phyloP scores from a whole-genome alignment of 2,888 invertebrate genomes.

The Marasmarcha lunaedactyla region DNA sequence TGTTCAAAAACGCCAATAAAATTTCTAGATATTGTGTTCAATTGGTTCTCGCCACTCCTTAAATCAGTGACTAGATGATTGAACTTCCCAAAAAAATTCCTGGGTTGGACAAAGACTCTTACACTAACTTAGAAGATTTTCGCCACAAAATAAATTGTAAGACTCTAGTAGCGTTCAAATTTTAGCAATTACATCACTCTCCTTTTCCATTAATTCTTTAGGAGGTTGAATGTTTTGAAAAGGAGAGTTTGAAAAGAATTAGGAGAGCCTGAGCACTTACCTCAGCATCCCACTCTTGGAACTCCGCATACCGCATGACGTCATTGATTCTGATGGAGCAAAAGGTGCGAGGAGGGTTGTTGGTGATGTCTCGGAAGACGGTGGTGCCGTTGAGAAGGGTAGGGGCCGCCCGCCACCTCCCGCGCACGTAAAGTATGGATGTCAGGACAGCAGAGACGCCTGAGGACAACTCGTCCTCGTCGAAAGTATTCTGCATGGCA shows the following conservation, averaged over 20 bases:
- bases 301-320: conserved; percentile 40
- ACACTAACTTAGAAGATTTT: not conserved
- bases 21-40: too few species aligned
- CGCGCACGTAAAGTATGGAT: conserved; percentile 44
- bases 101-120: too few species aligned
- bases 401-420: conserved; percentile 50
- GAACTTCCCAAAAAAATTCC: too few species aligned
- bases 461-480: conserved; percentile 40
- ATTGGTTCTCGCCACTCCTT: too few species aligned
- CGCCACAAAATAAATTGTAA: too few species aligned
- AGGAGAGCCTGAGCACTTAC: conserved; percentile 21
- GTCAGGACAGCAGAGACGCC: conserved; percentile 35
- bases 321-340: conserved; percentile 57
- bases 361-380: conserved; percentile 29
- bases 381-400: conserved; percentile 51
- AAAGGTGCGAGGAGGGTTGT: conserved; percentile 25
- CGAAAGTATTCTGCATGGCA: conserved; percentile 48
- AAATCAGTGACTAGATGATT: too few species aligned
- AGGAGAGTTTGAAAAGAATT: too few species aligned
- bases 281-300: conserved; percentile 48
- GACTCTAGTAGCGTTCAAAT: too few species aligned
- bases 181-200: too few species aligned
- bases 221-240: too few species aligned
- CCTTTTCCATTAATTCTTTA: too few species aligned
- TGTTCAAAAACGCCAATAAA: too few species aligned